Percentiles rank a stretch among this genome's conserved stretches.
Conservation (phyloP, 2,888 invertebrate genomes). For the Dicyrtomina minuta region DNA sequence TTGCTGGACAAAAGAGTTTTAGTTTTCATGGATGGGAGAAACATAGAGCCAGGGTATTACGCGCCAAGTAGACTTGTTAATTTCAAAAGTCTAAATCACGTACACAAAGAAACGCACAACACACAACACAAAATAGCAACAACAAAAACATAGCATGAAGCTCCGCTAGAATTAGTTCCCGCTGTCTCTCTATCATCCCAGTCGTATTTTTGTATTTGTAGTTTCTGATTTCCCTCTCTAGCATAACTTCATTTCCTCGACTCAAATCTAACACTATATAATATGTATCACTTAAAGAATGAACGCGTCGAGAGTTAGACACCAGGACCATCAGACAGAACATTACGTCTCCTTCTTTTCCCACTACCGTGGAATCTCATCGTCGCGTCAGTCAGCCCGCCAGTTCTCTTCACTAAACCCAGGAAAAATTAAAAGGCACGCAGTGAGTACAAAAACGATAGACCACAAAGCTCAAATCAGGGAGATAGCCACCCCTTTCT, state of each 20-base stretch:
- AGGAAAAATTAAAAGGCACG: neutral
- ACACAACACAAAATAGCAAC: too few relatives aligned
- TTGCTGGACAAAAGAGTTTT: slow-evolving; percentile 29
- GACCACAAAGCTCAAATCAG: too few relatives aligned
- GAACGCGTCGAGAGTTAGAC: neutral
- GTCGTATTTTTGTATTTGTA: too few relatives aligned
- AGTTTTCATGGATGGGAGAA: slow-evolving; percentile 21
- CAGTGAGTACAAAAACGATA: too few relatives aligned
- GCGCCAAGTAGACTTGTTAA: neutral
- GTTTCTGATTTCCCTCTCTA: too few relatives aligned
- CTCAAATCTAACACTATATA: too few relatives aligned
- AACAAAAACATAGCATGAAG: neutral
- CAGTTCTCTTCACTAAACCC: neutral
- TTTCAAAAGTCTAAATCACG: neutral
- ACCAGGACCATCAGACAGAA: neutral
- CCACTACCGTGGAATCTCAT: neutral
- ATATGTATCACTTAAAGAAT: too few relatives aligned
- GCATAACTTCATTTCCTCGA: too few relatives aligned
- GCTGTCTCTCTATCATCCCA: neutral
- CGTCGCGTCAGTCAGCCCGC: neutral
- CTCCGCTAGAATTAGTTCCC: neutral
- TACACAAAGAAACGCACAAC: too few relatives aligned
- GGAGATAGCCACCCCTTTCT: too few relatives aligned
- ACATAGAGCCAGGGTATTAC: neutral
- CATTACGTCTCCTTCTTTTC: neutral